phyloP scores from a whole-genome alignment of 1,140 invertebrate species.

The Drosophila sulfurigaster region DNA sequence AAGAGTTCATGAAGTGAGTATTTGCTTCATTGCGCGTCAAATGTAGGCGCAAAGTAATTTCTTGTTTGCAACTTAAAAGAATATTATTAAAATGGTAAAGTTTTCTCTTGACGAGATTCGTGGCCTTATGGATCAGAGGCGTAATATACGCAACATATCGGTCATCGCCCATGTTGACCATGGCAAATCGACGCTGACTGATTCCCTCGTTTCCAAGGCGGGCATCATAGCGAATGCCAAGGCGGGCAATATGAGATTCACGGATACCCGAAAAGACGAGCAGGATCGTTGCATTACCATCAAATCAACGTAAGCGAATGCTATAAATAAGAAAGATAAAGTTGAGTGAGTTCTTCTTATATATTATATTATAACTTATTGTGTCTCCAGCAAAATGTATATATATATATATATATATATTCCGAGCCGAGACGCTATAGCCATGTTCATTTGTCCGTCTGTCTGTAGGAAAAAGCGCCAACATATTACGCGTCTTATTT shows the following conservation, averaged over 20 bases:
- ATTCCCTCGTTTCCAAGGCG: slow-evolving; percentile 99
- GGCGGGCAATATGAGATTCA: slow-evolving; percentile 99
- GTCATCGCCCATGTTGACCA: slow-evolving; percentile 99
- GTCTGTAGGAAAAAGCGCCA: too few species aligned
- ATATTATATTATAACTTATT: too few species aligned
- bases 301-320: slow-evolving; percentile 96
- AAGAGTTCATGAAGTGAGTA: slow-evolving; percentile 4
- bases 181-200: slow-evolving; percentile 99
- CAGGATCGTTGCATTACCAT: slow-evolving; percentile 99
- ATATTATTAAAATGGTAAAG: slow-evolving; percentile 91
- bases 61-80: background rate
- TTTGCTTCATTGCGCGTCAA: slow-evolving; percentile 15
- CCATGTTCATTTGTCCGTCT: too few species aligned
- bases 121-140: slow-evolving; percentile 99
- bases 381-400: background rate
- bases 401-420: too few species aligned
- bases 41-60: slow-evolving; percentile 27
- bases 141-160: slow-evolving; percentile 99
- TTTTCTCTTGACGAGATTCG: slow-evolving; percentile 99
- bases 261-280: slow-evolving; percentile 99
- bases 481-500: too few species aligned
- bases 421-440: too few species aligned
- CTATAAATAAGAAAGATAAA: slow-evolving; percentile 54
- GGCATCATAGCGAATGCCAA: slow-evolving; percentile 99
- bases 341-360: too few species aligned